Conservation (phyloP, 2,797 vertebrate species). For the Rhincodon typus region DNA sequence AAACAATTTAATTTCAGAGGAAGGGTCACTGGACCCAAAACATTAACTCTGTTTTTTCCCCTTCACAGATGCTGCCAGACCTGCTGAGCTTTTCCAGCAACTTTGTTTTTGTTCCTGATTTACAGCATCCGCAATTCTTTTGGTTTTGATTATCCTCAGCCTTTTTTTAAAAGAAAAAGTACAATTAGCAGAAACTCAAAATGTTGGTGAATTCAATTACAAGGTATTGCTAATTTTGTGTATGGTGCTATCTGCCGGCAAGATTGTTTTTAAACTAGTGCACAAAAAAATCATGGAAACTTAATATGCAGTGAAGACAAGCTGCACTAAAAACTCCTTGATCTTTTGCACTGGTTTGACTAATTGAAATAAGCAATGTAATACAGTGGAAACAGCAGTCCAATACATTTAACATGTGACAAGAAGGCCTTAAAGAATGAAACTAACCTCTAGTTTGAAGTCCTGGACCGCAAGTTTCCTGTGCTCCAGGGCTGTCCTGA, state of each 20-base stretch:
- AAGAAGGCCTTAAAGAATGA: not conserved
- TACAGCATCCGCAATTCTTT: no score
- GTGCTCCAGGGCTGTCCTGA: conserved; percentile 73
- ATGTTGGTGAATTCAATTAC: not conserved
- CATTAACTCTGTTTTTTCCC: no score
- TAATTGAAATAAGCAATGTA: not conserved
- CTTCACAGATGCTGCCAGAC: no score
- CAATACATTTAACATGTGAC: not conserved
- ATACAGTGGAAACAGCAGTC: not conserved
- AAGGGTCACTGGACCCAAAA: no score
- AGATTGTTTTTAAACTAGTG: not conserved
- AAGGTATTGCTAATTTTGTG: not conserved
- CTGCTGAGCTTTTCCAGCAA: no score
- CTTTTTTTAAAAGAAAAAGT: no score
- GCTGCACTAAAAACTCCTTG: not conserved
- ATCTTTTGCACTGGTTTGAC: not conserved
- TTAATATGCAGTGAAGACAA: not conserved
- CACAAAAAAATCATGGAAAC: not conserved
- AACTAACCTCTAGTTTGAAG: conserved; percentile 85
- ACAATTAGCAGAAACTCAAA: not conserved
- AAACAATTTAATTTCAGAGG: not conserved
- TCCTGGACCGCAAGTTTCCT: conserved; percentile 86
- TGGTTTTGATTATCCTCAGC: no score
- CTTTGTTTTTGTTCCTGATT: no score
- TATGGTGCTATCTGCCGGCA: not conserved